Base-by-base conservation (phyloP, 1,140 invertebrate species). In the Bombus sibiricus region DNA sequence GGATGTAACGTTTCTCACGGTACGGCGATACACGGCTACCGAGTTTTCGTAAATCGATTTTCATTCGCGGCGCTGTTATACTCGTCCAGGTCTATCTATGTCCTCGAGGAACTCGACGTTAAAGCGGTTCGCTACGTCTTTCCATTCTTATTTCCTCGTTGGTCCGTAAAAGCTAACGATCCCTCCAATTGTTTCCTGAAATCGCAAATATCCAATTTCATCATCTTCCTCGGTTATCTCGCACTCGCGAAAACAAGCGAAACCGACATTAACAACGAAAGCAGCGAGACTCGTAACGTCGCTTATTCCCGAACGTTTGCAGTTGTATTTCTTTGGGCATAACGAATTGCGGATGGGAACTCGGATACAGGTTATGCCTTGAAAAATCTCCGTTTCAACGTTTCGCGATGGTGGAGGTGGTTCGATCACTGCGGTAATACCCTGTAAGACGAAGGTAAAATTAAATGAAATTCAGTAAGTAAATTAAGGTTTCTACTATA, bases 21-120 rank as follows among this genome's bases (percentile, higher is more conserved):
- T 18, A 47, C 28, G 28, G 2, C 10, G 39, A 43, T 28, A 9
- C 2, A 37, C 41, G 53, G 4, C 22, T 6, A 53, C 0, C 47
- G 47, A 22, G 34, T 59, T 76, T 62, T 76, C 34, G n/a, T 39
- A 59, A 76, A 76, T 76, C 75, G 75, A 62, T 62, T n/a, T 5
- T 18, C 32, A 28, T 74, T 53, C n/a, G 47, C 22, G 25, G 13
- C 22, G 32, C 5, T 25, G 53, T 39, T 39, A 25, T 3, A n/a
- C 28, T 59, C 34, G 34, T 62, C 41, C 18, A 59, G 25, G 8
- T n/a, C n/a, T 25, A n/a, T 76, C 53, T n/a, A 76, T 62, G 13
- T 62, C 1, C 59, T 13, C 28, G 25, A 12, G 59, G 0, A n/a
- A 13, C 59, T 62, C 59, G 25, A 28, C 59, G 59, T 62, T n/a